A percentile compares a stretch with the other conserved stretches of the same genome.
Conservation (phyloP, 2,113 vertebrate genomes). For the Tetrao urogallus region DNA sequence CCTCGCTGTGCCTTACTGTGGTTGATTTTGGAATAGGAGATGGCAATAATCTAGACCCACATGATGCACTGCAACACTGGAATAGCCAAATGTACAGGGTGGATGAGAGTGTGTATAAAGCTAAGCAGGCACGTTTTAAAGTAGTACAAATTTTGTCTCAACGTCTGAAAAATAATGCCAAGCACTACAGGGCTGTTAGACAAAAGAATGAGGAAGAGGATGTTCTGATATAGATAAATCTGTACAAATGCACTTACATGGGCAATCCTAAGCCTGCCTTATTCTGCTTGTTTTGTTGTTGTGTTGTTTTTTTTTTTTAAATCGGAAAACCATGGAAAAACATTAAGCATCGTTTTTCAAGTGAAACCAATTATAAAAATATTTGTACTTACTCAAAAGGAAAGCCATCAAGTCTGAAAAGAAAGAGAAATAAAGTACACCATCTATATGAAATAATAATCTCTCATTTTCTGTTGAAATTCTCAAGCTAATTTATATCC, state of each 20-base stretch:
- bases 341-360: background rate
- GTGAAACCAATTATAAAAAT: constrained; percentile 20
- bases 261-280: background rate
- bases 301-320: background rate
- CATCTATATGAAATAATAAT: constrained; percentile 33
- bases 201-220: background rate
- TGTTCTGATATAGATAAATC: background rate
- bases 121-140: background rate
- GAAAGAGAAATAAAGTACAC: constrained; percentile 70
- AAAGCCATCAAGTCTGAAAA: constrained; percentile 93
- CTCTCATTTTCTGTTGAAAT: background rate
- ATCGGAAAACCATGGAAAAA: background rate
- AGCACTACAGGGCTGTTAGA: background rate
- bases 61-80: background rate
- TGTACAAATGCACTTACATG: background rate
- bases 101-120: background rate
- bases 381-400: constrained; percentile 91
- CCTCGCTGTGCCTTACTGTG: background rate
- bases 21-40: background rate
- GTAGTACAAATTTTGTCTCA: background rate
- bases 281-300: background rate
- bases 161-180: background rate
- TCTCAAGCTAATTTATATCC: constrained; percentile 13
- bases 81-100: background rate
- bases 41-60: background rate